Base-by-base conservation (phyloP, 2,888 invertebrate species). In the Aspidiotus destructor region DNA sequence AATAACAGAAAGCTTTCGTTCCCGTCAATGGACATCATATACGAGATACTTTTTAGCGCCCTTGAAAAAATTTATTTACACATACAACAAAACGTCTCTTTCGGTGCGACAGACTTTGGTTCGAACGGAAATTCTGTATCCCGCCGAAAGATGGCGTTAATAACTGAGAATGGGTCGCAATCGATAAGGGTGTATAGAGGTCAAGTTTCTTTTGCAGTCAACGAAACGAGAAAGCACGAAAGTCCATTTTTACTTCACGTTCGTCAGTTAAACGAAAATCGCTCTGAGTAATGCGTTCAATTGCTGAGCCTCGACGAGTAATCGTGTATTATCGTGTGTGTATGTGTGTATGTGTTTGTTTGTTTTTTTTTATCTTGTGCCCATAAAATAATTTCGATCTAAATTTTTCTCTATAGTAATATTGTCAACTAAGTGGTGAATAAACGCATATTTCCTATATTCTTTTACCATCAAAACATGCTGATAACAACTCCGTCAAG, bases 171-270 rank as follows among this genome's bases (percentile, higher is more conserved):
- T 10, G 52, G 40, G 52, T 62, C 52, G 52, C 62, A 62, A 62
- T 62, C 62, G 52, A 62, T 62, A 62, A 62, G 62, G 62, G 62
- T 62, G 62, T 62, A 62, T 62, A 62, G 52, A 62, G 62, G 62
- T 62, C 62, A 62, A 62, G 62, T 62, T 62, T 62, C 53, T 52
- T 52, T 44, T 52, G 62, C 62, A 62, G 52, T 62, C 52, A 62
- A 62, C 62, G 62, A 62, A 62, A 62, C 62, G 52, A 62, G 62
- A 62, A 62, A 62, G 52, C 48, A 62, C 48, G 52, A 40, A 48
- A 62, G 62, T 62, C 62, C 62, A 62, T 52, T 52, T 28, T 61
- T 41, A 61, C 61, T 62, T 62, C 62, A 52, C 53, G 62, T 62
- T 62, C 52, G 52, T 62, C 62, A 62, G 62, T 62, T 62, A 52